These are phyloP conservation scores for Campaea margaritaria DNA, from an alignment of 2,888 invertebrate species.

Conservation along the genomic window DNA sequence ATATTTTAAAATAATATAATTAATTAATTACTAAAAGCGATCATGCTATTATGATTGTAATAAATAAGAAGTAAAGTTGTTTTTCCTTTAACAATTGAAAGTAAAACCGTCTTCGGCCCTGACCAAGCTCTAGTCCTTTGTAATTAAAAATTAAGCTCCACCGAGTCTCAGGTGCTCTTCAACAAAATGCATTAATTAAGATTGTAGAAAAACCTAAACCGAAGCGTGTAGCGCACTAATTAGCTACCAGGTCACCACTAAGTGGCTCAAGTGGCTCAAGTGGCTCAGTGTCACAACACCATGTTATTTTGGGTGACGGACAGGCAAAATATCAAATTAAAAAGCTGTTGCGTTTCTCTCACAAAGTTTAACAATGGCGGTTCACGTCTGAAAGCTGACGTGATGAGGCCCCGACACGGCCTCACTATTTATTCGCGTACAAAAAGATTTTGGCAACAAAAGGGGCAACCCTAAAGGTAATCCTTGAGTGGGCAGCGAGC, in stretches of 20 bases:
- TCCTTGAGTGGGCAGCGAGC: conserved; percentile 77
- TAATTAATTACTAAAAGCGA: too few species aligned
- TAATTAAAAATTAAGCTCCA: conserved; percentile 68
- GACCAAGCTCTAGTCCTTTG: conserved; percentile 45
- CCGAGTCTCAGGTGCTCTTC: conserved; percentile 67
- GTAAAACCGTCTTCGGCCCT: conserved; percentile 8
- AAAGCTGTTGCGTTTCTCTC: too few species aligned
- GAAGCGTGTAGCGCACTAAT: conserved; percentile 59
- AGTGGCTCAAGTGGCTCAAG: background rate
- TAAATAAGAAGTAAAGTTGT: background rate
- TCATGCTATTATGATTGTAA: too few species aligned
- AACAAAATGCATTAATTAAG: conserved; percentile 74
- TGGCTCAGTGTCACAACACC: background rate
- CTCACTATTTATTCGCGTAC: conserved; percentile 43
- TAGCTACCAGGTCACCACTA: conserved; percentile 45
- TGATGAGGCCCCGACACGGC: conserved; percentile 26
- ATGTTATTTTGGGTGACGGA: background rate
- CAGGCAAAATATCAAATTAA: too few species aligned
- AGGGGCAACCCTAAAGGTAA: conserved; percentile 67
- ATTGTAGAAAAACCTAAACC: conserved; percentile 63
- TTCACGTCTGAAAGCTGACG: conserved; percentile 20
- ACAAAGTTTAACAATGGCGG: conserved; percentile 28
- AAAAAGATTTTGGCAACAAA: conserved; percentile 55
- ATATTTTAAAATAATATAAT: too few species aligned
- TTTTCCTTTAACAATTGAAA: conserved; percentile 1